Conservation (phyloP, 1,140 invertebrate species). For the Drosophila parabipectinata region DNA sequence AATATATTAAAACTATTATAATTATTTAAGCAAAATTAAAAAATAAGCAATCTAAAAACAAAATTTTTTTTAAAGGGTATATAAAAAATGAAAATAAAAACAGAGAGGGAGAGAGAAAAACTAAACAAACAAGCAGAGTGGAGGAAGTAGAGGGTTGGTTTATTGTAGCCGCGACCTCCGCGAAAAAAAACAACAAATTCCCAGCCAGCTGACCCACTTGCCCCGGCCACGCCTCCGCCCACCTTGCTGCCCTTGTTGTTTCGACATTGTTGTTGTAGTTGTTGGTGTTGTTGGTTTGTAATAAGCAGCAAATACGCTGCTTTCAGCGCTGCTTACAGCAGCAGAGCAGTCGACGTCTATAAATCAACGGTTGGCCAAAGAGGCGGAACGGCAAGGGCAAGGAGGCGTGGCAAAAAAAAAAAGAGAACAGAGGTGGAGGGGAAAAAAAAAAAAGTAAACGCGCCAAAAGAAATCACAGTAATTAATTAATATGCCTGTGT, state of each 20-base stretch:
- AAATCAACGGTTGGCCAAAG: conserved; percentile 38
- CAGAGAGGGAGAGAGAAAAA: not conserved
- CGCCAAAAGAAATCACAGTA: conserved; percentile 77
- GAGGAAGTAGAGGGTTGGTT: conserved; percentile 1
- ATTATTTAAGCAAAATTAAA: not conserved
- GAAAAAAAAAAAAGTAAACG: conserved; percentile 21
- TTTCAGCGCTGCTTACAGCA: conserved; percentile 7
- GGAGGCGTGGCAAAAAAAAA: conserved; percentile 10
- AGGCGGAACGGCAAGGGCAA: conserved; percentile 7
- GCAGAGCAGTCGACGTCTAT: conserved; percentile 38
- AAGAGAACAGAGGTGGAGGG: conserved; percentile 7
- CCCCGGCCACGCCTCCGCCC: not conserved
- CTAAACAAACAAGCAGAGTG: conserved; percentile 18
- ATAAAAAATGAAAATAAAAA: conserved; percentile 10
- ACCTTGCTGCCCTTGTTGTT: not conserved
- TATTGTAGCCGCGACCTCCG: conserved; percentile 29
- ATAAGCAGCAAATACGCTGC: conserved; percentile 56
- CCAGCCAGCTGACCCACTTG: conserved; percentile 37
- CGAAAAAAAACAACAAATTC: conserved; percentile 10
- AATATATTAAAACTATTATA: no score
- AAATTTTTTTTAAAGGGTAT: not conserved
- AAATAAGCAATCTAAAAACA: not conserved
- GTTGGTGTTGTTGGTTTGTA: conserved; percentile 17
- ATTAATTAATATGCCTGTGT: conserved; percentile 71
- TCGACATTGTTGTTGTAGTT: conserved; percentile 6